Base-by-base conservation (phyloP, 2,888 invertebrate genomes). In the Andrena marginata region DNA sequence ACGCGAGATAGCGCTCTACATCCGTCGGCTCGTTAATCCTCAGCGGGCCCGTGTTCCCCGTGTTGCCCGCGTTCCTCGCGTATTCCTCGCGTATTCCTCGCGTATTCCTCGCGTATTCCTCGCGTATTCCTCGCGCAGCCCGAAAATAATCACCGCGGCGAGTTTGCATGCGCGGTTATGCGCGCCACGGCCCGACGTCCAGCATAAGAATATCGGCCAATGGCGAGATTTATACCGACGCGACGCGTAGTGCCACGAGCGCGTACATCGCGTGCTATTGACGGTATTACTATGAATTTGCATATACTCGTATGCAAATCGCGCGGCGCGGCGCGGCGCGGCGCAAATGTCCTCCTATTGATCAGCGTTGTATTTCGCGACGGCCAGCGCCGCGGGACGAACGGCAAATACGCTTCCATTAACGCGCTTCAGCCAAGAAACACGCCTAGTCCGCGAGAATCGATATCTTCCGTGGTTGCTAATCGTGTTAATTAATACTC, bases 261-360 rank as follows among this genome's bases (percentile, higher is more conserved):
- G 49, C 72, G 78, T 73, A 59, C 73, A 63, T 80, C 79, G 68
- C 67, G 72, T 68, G 78, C 56, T 69, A 81, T 80, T 80, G 80
- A 63, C 80, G 70, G 81, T 56, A 75, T 80, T 81, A 48, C 75
- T 49, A 70, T 42, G 69, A 75, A 81, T 81, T 80, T 75, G 81
- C 81, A 75, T 80, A 75, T 75, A 79, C 75, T 70, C 75, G 70
- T 81, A 80, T 78, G 81, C 80, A 78, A 80, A 81, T 81, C 64
- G 60, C 23, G n/a, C 23, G 2, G 64, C 23, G 23, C 31, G 5
- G 49, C 62, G 72, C 74, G 75, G 64, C 23, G 23, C 31, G 5
- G 49, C 62, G 72, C 74, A 70, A 80, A 80, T 75, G 72, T 75
- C 72, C 80, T 56, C 49, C 67, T 81, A 81, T 81, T 29, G 74